Evolutionary conservation across 2,888 invertebrate genomes (phyloP).

Genomic region (Mechanitis messenoides): DNA sequence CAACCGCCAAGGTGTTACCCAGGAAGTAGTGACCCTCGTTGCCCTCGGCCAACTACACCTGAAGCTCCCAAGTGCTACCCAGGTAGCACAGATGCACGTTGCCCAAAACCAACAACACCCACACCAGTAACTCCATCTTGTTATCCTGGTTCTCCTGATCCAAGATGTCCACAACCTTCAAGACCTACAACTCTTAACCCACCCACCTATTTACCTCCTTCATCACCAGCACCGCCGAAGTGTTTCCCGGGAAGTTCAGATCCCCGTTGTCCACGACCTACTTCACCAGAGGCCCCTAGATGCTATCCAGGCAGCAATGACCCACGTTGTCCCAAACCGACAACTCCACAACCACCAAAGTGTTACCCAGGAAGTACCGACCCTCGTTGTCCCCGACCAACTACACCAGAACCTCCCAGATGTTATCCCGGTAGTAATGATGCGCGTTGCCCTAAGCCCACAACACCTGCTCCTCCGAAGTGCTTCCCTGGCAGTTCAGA

Average conservation of each 20-base stretch:
- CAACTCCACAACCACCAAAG: constrained; percentile 28
- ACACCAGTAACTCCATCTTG: constrained; percentile 33
- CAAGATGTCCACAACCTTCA: constrained; percentile 42
- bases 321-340: constrained; percentile 34
- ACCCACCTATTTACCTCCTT: constrained; percentile 35
- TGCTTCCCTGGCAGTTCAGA: constrained; percentile 42
- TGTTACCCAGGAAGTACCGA: constrained; percentile 43
- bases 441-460: constrained; percentile 39
- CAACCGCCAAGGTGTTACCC: constrained; percentile 35
- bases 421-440: constrained; percentile 38
- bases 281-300: constrained; percentile 36
- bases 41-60: constrained; percentile 34
- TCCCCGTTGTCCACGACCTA: constrained; percentile 32
- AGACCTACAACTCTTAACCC: constrained; percentile 34
- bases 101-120: constrained; percentile 35
- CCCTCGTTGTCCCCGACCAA: constrained; percentile 40
- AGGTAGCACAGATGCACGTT: constrained; percentile 33
- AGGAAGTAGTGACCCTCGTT: constrained; percentile 36
- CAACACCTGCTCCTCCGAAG: too few relatives aligned
- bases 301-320: constrained; percentile 37
- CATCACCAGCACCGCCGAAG: constrained; percentile 34
- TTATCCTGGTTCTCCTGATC: constrained; percentile 35
- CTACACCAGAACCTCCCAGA: constrained; percentile 38
- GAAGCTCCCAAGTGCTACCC: constrained; percentile 27
- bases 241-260: constrained; percentile 32